phyloP scores from a whole-genome alignment of 1,140 invertebrate species.

The Brachionus koreanus region DNA sequence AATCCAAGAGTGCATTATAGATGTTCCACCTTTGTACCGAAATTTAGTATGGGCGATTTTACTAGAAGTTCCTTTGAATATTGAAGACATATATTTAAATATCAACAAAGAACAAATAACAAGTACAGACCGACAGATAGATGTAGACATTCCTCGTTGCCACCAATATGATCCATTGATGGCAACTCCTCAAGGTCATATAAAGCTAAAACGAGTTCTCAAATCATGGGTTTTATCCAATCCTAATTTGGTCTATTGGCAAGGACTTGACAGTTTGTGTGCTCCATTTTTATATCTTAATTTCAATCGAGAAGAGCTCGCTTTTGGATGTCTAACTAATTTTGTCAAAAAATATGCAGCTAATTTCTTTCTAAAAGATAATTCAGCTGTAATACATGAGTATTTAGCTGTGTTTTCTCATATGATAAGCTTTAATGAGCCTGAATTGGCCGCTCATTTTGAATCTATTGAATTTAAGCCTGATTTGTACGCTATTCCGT shows the following conservation, averaged over 20 bases:
- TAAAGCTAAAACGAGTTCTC: slow-evolving; percentile 83
- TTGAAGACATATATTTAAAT: slow-evolving; percentile 70
- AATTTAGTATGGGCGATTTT: slow-evolving; percentile 86
- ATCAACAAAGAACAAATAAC: slow-evolving; percentile 78
- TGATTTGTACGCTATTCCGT: slow-evolving; percentile 97
- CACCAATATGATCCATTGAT: slow-evolving; percentile 97
- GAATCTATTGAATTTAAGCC: slow-evolving; percentile 89
- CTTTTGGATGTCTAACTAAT: slow-evolving; percentile 83
- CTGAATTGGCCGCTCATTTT: slow-evolving; percentile 82
- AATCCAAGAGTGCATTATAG: slow-evolving; percentile 75
- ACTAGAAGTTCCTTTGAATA: slow-evolving; percentile 69
- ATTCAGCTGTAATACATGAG: slow-evolving; percentile 91
- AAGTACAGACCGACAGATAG: slow-evolving; percentile 68
- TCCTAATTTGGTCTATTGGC: slow-evolving; percentile 97
- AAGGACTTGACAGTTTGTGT: slow-evolving; percentile 93
- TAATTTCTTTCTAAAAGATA: slow-evolving; percentile 98
- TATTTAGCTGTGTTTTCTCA: slow-evolving; percentile 95
- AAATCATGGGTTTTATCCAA: slow-evolving; percentile 91
- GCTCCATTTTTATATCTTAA: slow-evolving; percentile 94
- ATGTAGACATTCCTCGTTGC: slow-evolving; percentile 96
- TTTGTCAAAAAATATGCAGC: slow-evolving; percentile 95
- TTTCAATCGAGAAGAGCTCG: slow-evolving; percentile 92
- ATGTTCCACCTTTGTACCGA: slow-evolving; percentile 83
- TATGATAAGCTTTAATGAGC: slow-evolving; percentile 90
- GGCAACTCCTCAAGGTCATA: slow-evolving; percentile 80